phyloP scores from a whole-genome alignment of 2,797 vertebrate species.

The Eulemur coronatus region DNA sequence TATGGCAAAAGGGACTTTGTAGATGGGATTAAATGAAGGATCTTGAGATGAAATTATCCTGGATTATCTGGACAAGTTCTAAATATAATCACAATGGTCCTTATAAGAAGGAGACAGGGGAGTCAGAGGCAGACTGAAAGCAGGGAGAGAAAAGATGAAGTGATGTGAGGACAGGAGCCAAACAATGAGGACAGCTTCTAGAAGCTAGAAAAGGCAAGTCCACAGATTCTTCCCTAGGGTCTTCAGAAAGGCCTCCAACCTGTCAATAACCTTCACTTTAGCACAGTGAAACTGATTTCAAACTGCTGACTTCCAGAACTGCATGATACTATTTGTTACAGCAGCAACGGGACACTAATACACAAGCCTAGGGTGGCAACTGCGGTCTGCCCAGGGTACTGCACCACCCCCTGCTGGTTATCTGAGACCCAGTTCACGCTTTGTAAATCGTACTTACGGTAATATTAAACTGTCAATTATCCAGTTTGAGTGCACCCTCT shows the following conservation, averaged over 20 bases:
- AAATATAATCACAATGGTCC: background rate
- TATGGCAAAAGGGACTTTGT: background rate
- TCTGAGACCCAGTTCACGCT: background rate
- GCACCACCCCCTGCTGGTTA: too few species aligned
- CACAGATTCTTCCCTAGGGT: rapidly evolving
- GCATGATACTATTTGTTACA: background rate
- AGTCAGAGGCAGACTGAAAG: background rate
- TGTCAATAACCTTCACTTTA: background rate
- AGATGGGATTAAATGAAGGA: background rate
- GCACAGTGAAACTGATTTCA: background rate
- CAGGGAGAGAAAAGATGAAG: background rate
- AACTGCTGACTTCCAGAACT: background rate
- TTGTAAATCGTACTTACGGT: background rate
- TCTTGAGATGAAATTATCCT: background rate
- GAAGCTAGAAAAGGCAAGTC: background rate
- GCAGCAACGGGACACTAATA: background rate
- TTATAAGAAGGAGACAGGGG: background rate
- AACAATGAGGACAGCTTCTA: background rate
- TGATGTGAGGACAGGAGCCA: background rate
- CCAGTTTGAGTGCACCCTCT: background rate
- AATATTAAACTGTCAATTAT: background rate
- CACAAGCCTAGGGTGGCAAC: background rate
- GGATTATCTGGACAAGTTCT: background rate
- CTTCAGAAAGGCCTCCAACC: background rate
- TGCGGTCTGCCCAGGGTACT: background rate